phyloP scores from a whole-genome alignment of 2,113 vertebrate species.

The Acinonyx jubatus region DNA sequence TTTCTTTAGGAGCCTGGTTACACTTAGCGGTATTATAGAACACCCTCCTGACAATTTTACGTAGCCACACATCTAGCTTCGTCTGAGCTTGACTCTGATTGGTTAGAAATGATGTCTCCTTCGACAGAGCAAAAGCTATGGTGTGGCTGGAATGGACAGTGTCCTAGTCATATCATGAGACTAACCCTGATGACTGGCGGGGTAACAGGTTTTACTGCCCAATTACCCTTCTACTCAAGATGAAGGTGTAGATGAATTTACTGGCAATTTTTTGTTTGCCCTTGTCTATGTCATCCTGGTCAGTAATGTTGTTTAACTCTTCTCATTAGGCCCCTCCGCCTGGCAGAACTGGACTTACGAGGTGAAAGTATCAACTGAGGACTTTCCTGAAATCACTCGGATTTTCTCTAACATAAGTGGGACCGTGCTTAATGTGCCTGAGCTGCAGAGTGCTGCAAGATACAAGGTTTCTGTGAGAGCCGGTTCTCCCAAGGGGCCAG shows the following conservation, averaged over 20 bases:
- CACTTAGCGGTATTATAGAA: not conserved
- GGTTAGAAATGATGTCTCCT: not conserved
- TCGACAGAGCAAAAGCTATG: not conserved
- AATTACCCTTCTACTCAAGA: not conserved
- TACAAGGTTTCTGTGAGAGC: slow-evolving; percentile 84
- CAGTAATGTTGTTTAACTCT: slow-evolving; percentile 24
- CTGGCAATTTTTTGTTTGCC: not conserved
- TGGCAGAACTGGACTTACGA: slow-evolving; percentile 89
- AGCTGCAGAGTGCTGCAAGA: slow-evolving; percentile 69
- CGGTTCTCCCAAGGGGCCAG: slow-evolving; percentile 83
- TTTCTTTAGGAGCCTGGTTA: not conserved
- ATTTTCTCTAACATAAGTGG: slow-evolving; percentile 75
- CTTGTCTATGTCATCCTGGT: not conserved
- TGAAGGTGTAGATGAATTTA: not conserved
- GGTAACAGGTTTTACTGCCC: not conserved
- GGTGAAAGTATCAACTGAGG: slow-evolving; percentile 79
- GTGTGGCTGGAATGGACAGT: not conserved
- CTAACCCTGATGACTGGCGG: not conserved
- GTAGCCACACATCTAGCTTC: not conserved
- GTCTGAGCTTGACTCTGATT: not conserved
- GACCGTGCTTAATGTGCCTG: slow-evolving; percentile 70
- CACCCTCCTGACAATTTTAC: not conserved
- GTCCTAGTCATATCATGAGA: not conserved
- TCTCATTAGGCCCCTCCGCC: slow-evolving; percentile 81
- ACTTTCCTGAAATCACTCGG: slow-evolving; percentile 43